Percentiles rank a stretch among this genome's conserved stretches.
Conservation (phyloP, 2,113 vertebrate genomes). For the Tor tambroides region DNA sequence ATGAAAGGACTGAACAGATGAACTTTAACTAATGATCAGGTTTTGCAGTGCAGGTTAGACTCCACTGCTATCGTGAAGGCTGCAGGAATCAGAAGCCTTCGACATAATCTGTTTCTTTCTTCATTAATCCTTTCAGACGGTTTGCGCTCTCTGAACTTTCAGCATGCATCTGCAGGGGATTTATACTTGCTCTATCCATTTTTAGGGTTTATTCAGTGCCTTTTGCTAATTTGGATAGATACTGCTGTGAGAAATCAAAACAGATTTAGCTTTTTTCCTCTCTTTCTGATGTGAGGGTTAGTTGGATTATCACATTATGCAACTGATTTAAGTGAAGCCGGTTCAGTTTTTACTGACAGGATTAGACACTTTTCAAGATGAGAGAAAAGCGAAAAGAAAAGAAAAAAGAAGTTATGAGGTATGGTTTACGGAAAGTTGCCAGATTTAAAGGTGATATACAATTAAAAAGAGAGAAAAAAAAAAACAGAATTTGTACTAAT, state of each 20-base stretch:
- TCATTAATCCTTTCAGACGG: neutral
- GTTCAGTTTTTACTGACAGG: neutral
- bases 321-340: neutral
- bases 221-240: conserved; percentile 7
- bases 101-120: neutral
- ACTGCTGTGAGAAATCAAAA: neutral
- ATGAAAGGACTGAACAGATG: neutral
- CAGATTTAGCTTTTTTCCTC: neutral
- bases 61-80: neutral
- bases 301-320: neutral
- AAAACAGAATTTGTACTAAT: neutral
- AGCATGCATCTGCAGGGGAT: neutral
- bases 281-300: neutral
- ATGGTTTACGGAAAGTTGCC: neutral
- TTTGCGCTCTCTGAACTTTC: neutral
- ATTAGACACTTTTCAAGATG: neutral
- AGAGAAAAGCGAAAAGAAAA: neutral
- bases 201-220: conserved; percentile 26
- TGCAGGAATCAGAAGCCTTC: neutral
- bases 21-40: neutral
- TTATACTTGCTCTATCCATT: neutral
- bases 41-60: neutral
- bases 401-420: neutral
- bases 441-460: neutral
- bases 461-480: neutral